These are phyloP conservation scores for Dastarcus helophoroides DNA, from an alignment of 2,888 invertebrate species.

Conservation along the genomic window DNA sequence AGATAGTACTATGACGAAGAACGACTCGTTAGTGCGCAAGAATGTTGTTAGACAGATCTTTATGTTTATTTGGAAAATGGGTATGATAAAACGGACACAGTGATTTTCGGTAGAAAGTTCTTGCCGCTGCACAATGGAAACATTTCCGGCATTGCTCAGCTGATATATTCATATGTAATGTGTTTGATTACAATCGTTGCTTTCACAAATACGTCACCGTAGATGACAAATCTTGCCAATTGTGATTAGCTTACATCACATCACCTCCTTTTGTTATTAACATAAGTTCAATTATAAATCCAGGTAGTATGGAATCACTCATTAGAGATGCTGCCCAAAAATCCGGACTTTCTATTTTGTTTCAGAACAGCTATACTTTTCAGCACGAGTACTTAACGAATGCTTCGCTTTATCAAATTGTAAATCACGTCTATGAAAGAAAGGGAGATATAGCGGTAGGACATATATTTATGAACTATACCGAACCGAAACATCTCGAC, in stretches of 20 bases:
- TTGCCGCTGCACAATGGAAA: too few relatives aligned
- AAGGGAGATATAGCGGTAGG: constrained; percentile 1
- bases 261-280: not conserved
- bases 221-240: not conserved
- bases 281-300: not conserved
- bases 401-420: not conserved
- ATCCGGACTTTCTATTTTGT: not conserved
- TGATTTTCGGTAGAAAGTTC: too few relatives aligned
- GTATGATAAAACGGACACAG: too few relatives aligned
- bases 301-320: not conserved
- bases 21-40: too few relatives aligned
- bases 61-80: too few relatives aligned
- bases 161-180: too few relatives aligned
- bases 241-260: not conserved
- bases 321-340: not conserved
- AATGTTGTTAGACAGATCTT: too few relatives aligned
- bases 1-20: too few relatives aligned
- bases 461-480: not conserved
- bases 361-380: not conserved
- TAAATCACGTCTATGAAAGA: not conserved
- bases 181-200: too few relatives aligned
- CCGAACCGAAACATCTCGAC: too few relatives aligned
- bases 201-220: too few relatives aligned
- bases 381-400: not conserved
- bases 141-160: too few relatives aligned